phyloP scores from a whole-genome alignment of 2,888 invertebrate species.

The Eupeodes latifasciatus region DNA sequence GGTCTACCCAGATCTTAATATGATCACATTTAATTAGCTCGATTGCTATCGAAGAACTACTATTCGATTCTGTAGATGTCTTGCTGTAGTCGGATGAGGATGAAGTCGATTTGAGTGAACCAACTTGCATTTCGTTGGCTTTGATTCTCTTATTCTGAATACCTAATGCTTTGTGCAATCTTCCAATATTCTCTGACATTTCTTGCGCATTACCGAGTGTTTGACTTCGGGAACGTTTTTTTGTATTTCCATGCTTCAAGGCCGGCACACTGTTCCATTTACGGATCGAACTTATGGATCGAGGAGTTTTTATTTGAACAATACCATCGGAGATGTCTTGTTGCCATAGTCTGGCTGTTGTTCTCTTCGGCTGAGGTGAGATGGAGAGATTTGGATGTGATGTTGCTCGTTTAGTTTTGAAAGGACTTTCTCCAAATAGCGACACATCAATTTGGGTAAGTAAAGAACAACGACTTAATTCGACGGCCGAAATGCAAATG shows the following conservation, averaged over 20 bases:
- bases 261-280: constrained; percentile 78
- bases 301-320: constrained; percentile 1
- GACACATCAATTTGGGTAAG: constrained; percentile 87
- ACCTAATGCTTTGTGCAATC: constrained; percentile 59
- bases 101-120: constrained; percentile 66
- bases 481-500: constrained; percentile 87
- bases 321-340: constrained; percentile 16
- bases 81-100: constrained; percentile 76
- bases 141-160: constrained; percentile 54
- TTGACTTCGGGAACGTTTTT: constrained; percentile 63
- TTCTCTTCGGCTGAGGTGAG: constrained; percentile 75
- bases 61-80: constrained; percentile 54
- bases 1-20: constrained; percentile 84
- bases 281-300: constrained; percentile 70
- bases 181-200: constrained; percentile 68
- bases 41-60: constrained; percentile 76
- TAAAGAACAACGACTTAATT: constrained; percentile 87
- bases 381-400: constrained; percentile 86
- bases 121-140: constrained; percentile 18
- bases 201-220: constrained; percentile 43
- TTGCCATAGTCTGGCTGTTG: constrained; percentile 44
- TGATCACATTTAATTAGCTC: constrained; percentile 83
- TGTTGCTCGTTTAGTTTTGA: constrained; percentile 84
- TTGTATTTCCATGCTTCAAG: constrained; percentile 63
- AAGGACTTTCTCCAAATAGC: constrained; percentile 80